Conservation (phyloP, 1,140 invertebrate species). For the Apis cerana region DNA sequence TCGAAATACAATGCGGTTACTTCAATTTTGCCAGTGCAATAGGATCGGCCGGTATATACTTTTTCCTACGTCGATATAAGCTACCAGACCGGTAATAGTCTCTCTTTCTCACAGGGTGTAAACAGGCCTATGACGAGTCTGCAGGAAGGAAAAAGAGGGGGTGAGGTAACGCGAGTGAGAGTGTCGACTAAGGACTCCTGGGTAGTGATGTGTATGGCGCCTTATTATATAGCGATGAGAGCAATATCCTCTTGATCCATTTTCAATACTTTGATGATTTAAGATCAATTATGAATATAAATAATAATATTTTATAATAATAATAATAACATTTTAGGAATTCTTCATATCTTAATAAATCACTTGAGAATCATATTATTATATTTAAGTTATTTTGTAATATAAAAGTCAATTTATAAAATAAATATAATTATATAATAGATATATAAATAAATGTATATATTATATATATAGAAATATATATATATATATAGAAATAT, state of each 20-base stretch:
- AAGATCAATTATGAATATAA: conserved; percentile 5
- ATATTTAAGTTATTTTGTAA: background rate
- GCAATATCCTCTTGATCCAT: conserved; percentile 10
- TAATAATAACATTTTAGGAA: background rate
- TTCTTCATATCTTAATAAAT: background rate
- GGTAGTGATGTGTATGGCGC: conserved; percentile 25
- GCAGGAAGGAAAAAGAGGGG: conserved; percentile 20
- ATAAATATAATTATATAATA: background rate
- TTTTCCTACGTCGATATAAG: conserved; percentile 44
- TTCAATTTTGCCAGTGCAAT: conserved; percentile 42
- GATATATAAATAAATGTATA: too few species aligned
- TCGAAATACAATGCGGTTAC: conserved; percentile 40
- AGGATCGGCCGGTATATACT: conserved; percentile 31
- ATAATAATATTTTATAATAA: conserved; percentile 1
- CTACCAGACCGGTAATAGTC: conserved; percentile 50
- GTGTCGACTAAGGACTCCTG: conserved; percentile 33
- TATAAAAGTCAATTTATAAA: background rate
- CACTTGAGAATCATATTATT: background rate
- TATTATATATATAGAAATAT: too few species aligned
- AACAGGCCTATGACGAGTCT: conserved; percentile 47
- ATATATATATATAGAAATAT: too few species aligned
- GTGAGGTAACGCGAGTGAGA: conserved; percentile 27
- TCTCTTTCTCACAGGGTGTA: conserved; percentile 38
- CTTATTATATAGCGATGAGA: conserved; percentile 39
- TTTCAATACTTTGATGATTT: background rate